These are phyloP conservation scores for Selenia dentaria DNA, from an alignment of 2,888 invertebrate species.

Conservation along the genomic window DNA sequence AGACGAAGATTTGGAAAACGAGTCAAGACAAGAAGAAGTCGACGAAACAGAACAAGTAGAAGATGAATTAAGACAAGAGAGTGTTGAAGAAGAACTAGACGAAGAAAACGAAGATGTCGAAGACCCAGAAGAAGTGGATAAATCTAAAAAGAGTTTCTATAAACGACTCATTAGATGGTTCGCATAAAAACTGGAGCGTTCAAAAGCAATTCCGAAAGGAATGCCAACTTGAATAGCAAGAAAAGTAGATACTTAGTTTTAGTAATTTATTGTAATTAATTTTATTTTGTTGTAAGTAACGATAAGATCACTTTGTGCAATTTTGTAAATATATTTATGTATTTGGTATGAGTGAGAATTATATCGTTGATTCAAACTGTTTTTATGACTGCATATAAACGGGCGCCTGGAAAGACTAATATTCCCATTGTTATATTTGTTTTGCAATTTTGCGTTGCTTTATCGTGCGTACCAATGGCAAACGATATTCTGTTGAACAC, in stretches of 20 bases:
- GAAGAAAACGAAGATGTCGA: conserved; percentile 18
- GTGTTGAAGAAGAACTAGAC: conserved; percentile 16
- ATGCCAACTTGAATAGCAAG: conserved; percentile 51
- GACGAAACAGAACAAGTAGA: conserved; percentile 21
- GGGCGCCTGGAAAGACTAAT: too few relatives aligned
- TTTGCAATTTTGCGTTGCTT: too few relatives aligned
- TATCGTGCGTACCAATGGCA: too few relatives aligned
- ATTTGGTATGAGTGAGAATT: conserved; percentile 30
- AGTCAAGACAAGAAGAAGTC: conserved; percentile 13
- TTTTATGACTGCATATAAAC: too few relatives aligned
- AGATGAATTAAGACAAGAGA: conserved; percentile 20
- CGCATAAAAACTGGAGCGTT: conserved; percentile 35
- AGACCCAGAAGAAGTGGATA: conserved; percentile 30
- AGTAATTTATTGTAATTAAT: conserved; percentile 19
- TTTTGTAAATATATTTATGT: conserved; percentile 72
- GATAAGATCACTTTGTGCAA: conserved; percentile 75
- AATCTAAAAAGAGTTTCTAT: conserved; percentile 44
- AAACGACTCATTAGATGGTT: conserved; percentile 50
- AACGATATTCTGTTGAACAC: too few relatives aligned
- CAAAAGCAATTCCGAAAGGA: conserved; percentile 52
- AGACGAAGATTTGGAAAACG: conserved; percentile 8
- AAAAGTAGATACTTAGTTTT: conserved; percentile 30
- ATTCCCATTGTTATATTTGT: too few relatives aligned
- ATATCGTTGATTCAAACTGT: conserved; percentile 36
- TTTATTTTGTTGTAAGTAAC: conserved; percentile 45